These are phyloP conservation scores for cat (Felis catus) DNA, from an alignment of 2,113 vertebrate species.

Conservation along the genomic window F.catus_Fca126_mat1.0 CM031419.1:219430501-219431000, in stretches of 20 bases:
- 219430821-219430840: too few species aligned
- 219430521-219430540: accelerated
- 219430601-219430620: too few species aligned
- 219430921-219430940: accelerated
- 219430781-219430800: background rate
- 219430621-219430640: too few species aligned
- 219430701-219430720: too few species aligned
- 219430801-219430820: too few species aligned
- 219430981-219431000: accelerated
- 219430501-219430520: background rate
- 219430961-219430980: accelerated
- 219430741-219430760: too few species aligned
- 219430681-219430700: too few species aligned
- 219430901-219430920: background rate
- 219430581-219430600: too few species aligned
- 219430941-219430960: accelerated
- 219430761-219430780: background rate
- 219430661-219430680: too few species aligned
- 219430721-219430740: accelerated
- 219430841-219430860: background rate
- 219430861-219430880: background rate
- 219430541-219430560: too few species aligned
- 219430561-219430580: too few species aligned
- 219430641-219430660: too few species aligned
- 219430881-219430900: accelerated